Base-by-base conservation (phyloP, 2,797 vertebrate species). In the Triplophysa bombifrons region DNA sequence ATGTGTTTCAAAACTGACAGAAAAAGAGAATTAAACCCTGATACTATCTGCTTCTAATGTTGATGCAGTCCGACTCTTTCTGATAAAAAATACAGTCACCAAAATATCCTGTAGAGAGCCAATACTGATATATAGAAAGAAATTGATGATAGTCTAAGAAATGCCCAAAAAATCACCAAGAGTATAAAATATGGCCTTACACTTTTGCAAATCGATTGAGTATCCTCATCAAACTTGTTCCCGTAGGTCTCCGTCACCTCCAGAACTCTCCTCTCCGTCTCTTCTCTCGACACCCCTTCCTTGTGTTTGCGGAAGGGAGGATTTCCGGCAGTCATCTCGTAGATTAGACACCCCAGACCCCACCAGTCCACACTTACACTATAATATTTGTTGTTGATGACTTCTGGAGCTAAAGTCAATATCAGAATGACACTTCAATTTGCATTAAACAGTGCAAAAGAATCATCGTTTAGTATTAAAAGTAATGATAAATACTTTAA, bases 301-400 rank as follows among this genome's bases (percentile, higher is more conserved):
- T 90, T 92, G 51, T 74, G 83, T 2, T 53, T 70, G 0, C 92
- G 89, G 85, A 95, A 92, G 0, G 94, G 94, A 0, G 93, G 91
- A 34, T 83, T 85, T 1, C 94, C 95, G 0, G 89, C 90, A 0
- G 92, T 95, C 96, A 96, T 96, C 84, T 96, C 96, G 0, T 95
- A 96, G 20, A 96, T 88, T 34, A 96, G 90, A 80, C 96, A 96
- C 68, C 95, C 96, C 19, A 96, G 89, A 0, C 95, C 95, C 96
- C 96, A 96, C 95, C 95, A 96, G 90, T 96, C 96, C 0, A 84
- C 92, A 20, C 93, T 93, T 78, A 81, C 83, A 48, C 89, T 75
- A 11, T 96, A 96, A 7, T 78, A 69, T 55, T 92, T 83, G 0
- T 92, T 85, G 22, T 78, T 73, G 16, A 96, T 91, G 84, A 96